Conservation (phyloP, 2,113 vertebrate species). For the Ranitomeya imitator region DNA sequence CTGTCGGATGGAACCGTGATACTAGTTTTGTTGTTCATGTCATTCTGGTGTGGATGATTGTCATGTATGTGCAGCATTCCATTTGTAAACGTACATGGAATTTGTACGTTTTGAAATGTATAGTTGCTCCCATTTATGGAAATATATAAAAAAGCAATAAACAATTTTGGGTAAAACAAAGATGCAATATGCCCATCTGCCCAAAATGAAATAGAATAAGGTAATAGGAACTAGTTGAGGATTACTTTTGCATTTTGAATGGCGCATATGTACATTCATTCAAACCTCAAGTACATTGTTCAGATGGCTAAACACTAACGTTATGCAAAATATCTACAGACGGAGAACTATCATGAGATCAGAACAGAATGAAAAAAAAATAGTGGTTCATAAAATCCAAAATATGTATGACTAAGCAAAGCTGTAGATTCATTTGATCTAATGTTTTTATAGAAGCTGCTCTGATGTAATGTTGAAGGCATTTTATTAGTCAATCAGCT, state of each 20-base stretch:
- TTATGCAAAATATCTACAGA: conserved; percentile 9
- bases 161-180: not conserved
- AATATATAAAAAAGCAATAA: no score
- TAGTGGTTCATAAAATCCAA: conserved; percentile 11
- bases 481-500: not conserved
- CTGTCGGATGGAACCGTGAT: no score
- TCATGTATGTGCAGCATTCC: no score
- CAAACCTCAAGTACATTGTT: conserved; percentile 6
- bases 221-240: not conserved
- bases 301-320: not conserved
- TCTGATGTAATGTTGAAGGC: not conserved
- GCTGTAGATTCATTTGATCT: not conserved
- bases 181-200: not conserved
- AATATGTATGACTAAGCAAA: conserved; percentile 4
- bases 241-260: not conserved
- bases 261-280: not conserved
- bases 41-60: no score
- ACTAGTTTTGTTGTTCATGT: no score
- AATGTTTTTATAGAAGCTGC: not conserved
- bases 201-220: not conserved
- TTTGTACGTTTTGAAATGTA: no score
- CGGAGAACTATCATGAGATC: not conserved
- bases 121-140: no score
- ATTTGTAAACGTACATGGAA: no score
- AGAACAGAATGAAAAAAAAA: not conserved